Base-by-base conservation (phyloP, 1,140 invertebrate species). In the Drosophila varians region DNA sequence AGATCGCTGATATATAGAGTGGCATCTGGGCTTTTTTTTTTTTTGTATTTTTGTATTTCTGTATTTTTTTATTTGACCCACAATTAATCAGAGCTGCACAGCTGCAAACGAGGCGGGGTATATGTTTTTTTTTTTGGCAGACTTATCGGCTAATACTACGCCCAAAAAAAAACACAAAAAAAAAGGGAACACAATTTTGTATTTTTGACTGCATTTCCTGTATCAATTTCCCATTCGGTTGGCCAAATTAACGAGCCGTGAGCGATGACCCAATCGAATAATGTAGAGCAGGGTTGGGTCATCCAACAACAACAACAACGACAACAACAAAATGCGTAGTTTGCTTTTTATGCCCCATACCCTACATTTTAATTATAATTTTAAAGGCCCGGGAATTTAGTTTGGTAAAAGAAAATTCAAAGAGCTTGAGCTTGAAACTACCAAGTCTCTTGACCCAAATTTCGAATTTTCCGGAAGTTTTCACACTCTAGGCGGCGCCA, bases 171-270 rank as follows among this genome's bases (percentile, higher is more conserved):
- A 62, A 16, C 2, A 1, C 3, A 42, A 42, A 42, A 19, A 42
- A 42, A 8, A 16, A 8, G 16, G 14, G 14, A 42, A 18, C 12
- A 42, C 2, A 19, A 42, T 36, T 4, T 31, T 4, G 28, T 14
- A 38, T 14, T 12, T 38, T 42, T 48, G 26, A 57, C 18, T 66
- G 64, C 60, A 68, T 68, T 68, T 68, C 60, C 64, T 68, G 77
- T 64, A 72, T 77, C 77, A 82, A 43, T 74, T 78, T 78, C 69
- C 55, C 75, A 69, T 76, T 68, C 36, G 52, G 56, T 46, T 82
- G 73, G 64, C 73, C 77, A 82, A 75, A 73, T 82, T 77, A 80
- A 82, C 71, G 73, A 82, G 77, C 68, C 73, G 61, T 69, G 64
- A 82, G 73, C 79, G 75, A 73, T 80, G 77, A 82, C 60, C 77